A percentile compares a stretch with the other conserved stretches of the same genome.
These are phyloP conservation scores for Sander lucioperca DNA, from an alignment of 2,113 vertebrate genomes.

Conservation along the genomic window DNA sequence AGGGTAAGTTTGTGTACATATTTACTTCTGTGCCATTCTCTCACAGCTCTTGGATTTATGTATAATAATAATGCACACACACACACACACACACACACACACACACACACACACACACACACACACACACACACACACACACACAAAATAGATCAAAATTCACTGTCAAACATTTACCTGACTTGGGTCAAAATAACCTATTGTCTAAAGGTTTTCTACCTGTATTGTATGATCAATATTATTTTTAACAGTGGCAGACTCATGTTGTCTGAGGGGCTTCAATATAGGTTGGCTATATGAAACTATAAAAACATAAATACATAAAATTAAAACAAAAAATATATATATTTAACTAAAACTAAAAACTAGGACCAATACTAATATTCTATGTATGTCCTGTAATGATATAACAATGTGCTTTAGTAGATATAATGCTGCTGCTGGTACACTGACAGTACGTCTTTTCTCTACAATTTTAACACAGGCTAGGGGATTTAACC, in stretches of 20 bases:
- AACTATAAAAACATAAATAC: background rate
- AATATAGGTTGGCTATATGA: background rate
- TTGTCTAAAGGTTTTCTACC: background rate
- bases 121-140: background rate
- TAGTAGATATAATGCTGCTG: background rate
- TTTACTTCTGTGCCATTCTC: background rate
- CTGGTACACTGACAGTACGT: background rate
- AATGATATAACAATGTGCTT: background rate
- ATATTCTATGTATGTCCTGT: background rate
- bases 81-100: background rate
- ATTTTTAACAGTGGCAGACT: background rate
- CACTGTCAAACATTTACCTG: background rate
- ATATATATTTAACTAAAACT: background rate
- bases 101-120: constrained; percentile 5
- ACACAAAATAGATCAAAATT: background rate
- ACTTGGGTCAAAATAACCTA: background rate
- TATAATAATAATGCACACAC: no score
- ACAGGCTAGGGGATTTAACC: background rate
- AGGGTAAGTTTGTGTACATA: no score
- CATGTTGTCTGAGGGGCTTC: background rate
- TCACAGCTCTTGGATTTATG: background rate
- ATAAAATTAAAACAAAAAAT: background rate
- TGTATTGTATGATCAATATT: background rate
- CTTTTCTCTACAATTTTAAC: background rate
- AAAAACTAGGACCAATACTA: background rate